Base-by-base conservation (phyloP, 2,888 invertebrate species). In the Hemistola chrysoprasaria region DNA sequence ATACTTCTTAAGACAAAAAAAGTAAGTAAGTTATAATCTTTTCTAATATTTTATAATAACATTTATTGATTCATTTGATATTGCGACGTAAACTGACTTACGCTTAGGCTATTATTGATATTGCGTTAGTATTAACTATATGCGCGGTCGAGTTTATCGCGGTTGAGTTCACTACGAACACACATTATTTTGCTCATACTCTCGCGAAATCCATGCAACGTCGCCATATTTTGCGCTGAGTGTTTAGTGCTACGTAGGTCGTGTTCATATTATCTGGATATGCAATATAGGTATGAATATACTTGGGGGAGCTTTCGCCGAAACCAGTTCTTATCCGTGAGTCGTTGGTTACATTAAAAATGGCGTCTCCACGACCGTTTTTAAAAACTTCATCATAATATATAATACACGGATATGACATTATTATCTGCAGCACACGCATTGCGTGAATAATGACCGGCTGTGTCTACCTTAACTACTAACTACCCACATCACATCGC, bases 381-480 rank as follows among this genome's bases (percentile, higher is more conserved):
- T 57, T 59, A 55, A 59, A 61, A 59, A 58, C 63, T 68, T 72
- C 65, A 75, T 65, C 69, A 60, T 69, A 64, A 62, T 56, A 68
- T 71, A n/a, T n/a, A n/a, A n/a, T 64, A 69, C 60, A 59, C 59
- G 53, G 56, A 56, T 67, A 71, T 66, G 61, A 55, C n/a, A n/a
- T n/a, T n/a, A n/a, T n/a, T 59, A 67, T 68, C 63, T 62, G 44
- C 50, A 41, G 44, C 51, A 53, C 64, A 61, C 64, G 65, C 64
- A 63, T 56, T 52, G 52, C 42, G 48, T 60, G 59, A 64, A 60
- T 65, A 63, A 71, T 64, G 58, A 53, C 62, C 60, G 63, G 47
- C 54, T 63, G 65, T 56, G 59, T 48, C 48, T 57, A 61, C n/a
- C n/a, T n/a, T n/a, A n/a, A n/a, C n/a, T n/a, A n/a, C n/a, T n/a